A percentile compares a stretch with the other conserved stretches of the same genome.
Evolutionary conservation across 2,797 vertebrate genomes (phyloP).

Genomic region (Dallia pectoralis): DNA sequence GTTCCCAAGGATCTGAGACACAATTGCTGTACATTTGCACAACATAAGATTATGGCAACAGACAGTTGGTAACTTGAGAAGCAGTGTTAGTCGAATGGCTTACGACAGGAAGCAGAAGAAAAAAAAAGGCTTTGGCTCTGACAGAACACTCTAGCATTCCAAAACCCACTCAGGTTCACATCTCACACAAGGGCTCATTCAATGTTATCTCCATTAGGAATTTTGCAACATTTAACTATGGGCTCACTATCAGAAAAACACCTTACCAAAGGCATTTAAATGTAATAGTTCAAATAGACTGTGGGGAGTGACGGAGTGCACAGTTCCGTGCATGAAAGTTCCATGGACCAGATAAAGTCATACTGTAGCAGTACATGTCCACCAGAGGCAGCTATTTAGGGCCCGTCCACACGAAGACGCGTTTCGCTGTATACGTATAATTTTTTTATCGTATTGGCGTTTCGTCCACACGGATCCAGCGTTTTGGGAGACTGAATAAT

Average conservation of each 20-base stretch:
- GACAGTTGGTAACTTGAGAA: not conserved
- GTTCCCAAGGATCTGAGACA: not conserved
- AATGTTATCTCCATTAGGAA: conserved; percentile 54
- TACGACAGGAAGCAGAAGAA: not conserved
- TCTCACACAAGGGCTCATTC: conserved; percentile 67
- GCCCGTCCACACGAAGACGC: too few relatives aligned
- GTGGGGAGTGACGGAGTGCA: too few relatives aligned
- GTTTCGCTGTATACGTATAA: too few relatives aligned
- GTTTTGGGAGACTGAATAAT: not conserved
- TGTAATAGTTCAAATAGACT: too few relatives aligned
- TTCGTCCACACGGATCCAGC: too few relatives aligned
- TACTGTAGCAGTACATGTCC: too few relatives aligned
- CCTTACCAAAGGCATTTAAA: conserved; percentile 3
- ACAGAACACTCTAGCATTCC: conserved; percentile 61
- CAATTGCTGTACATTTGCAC: not conserved
- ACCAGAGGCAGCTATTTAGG: too few relatives aligned
- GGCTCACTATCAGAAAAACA: conserved; percentile 21
- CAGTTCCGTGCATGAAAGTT: too few relatives aligned
- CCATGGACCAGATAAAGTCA: too few relatives aligned
- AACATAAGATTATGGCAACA: not conserved
- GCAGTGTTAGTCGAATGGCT: not conserved
- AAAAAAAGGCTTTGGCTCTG: conserved; percentile 27
- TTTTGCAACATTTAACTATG: conserved; percentile 24
- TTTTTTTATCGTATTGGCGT: too few relatives aligned
- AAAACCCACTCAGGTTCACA: conserved; percentile 63